phyloP scores from a whole-genome alignment of 30 jellyfish, hydroid and myxozoan genomes.

The Hydra vulgaris region DNA sequence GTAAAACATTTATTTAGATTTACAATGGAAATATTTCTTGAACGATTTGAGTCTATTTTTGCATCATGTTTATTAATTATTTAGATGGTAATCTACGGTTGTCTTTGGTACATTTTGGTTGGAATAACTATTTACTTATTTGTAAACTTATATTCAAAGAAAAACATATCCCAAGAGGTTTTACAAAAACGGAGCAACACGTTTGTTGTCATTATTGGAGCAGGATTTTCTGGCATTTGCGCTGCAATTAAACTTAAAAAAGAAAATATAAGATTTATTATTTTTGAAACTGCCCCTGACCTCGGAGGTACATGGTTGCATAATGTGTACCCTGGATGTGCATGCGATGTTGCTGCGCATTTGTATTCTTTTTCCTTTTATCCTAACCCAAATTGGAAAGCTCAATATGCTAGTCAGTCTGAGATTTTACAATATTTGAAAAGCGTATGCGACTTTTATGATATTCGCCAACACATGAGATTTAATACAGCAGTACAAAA shows the following conservation, averaged over 20 bases:
- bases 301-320: constrained; percentile 6
- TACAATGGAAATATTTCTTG: too few species aligned
- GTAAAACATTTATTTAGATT: too few species aligned
- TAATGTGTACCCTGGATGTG: constrained; percentile 5
- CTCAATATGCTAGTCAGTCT: not conserved
- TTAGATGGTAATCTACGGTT: not conserved
- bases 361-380: not conserved
- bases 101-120: not conserved
- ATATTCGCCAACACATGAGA: not conserved
- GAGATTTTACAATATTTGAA: not conserved
- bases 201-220: not conserved
- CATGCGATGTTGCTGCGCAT: constrained; percentile 1
- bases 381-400: not conserved
- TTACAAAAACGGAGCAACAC: not conserved
- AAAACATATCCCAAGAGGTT: not conserved
- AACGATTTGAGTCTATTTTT: too few species aligned
- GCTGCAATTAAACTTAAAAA: not conserved
- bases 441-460: not conserved
- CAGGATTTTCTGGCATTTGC: constrained; percentile 1
- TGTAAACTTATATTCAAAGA: too few species aligned
- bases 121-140: not conserved
- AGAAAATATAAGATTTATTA: not conserved
- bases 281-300: not conserved
- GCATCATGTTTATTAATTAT: too few species aligned
- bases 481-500: not conserved